Base-by-base conservation (phyloP, 1,140 invertebrate genomes). In the Kradibia gibbosae region DNA sequence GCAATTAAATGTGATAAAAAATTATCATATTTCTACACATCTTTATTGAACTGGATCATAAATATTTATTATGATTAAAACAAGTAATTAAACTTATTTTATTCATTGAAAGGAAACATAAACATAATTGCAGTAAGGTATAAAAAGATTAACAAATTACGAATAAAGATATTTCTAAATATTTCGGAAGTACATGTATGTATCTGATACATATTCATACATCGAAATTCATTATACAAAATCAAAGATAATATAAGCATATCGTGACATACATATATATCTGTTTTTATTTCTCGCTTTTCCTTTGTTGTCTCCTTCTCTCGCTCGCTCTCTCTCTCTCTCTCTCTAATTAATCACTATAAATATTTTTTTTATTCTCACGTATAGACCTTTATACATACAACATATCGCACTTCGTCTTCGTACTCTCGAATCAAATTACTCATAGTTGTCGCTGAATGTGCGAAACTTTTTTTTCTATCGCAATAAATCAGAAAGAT, bases 21-120 rank as follows among this genome's bases (percentile, higher is more conserved):
- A n/a, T n/a, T n/a, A n/a, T n/a, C n/a, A n/a, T n/a, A n/a, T n/a
- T n/a, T n/a, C n/a, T n/a, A n/a, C n/a, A n/a, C n/a, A n/a, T n/a
- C n/a, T n/a, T n/a, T n/a, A n/a, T n/a, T n/a, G n/a, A n/a, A n/a
- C n/a, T n/a, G n/a, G n/a, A n/a, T n/a, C n/a, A n/a, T n/a, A n/a
- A n/a, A n/a, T n/a, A n/a, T n/a, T n/a, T n/a, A n/a, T n/a, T n/a
- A n/a, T n/a, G n/a, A n/a, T n/a, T n/a, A n/a, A n/a, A n/a, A n/a
- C n/a, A n/a, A n/a, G n/a, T n/a, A n/a, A n/a, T n/a, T n/a, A n/a
- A 82, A 71, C 81, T 74, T 45, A 82, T 82, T 75, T 77, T 34
- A 48, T 15, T 22, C 8, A 22, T 28, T 5, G 20, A 39, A 36
- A 42, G 60, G 67, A 82, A 82, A 74, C 81, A 74, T 82, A 78